These are phyloP conservation scores for Grantiella picta DNA, from an alignment of 2,113 vertebrate genomes.

Conservation along the genomic window DNA sequence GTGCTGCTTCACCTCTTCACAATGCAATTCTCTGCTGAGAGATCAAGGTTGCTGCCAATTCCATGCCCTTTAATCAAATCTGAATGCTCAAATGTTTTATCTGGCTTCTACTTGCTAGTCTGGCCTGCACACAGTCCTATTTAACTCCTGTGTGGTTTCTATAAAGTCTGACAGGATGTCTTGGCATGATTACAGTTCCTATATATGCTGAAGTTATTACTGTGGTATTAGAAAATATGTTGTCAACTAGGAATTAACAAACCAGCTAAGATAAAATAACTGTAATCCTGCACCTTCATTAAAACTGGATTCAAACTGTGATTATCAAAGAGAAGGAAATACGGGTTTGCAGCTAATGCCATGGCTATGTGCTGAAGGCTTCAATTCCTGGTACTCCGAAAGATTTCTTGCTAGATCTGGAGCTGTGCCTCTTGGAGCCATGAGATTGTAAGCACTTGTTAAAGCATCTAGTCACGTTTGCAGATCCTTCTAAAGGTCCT, in stretches of 20 bases:
- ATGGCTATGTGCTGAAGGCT: background rate
- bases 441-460: background rate
- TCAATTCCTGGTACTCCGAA: background rate
- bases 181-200: background rate
- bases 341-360: background rate
- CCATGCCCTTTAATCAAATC: conserved; percentile 1
- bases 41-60: background rate
- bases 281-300: conserved; percentile 3
- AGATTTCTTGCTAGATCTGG: background rate
- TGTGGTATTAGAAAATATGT: background rate
- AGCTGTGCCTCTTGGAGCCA: background rate
- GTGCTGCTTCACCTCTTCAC: background rate
- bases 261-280: background rate
- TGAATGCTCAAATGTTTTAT: background rate
- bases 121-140: background rate
- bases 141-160: conserved; percentile 17
- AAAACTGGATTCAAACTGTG: conserved; percentile 12
- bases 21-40: background rate
- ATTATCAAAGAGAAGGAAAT: background rate
- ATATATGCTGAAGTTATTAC: background rate
- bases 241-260: conserved; percentile 12
- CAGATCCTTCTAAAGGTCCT: background rate
- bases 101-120: background rate
- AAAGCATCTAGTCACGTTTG: background rate
- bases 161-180: background rate